Percentiles rank a stretch among this genome's conserved stretches.
Conservation (phyloP, 2,113 vertebrate genomes). For the Neolamprologus hecqui region DNA sequence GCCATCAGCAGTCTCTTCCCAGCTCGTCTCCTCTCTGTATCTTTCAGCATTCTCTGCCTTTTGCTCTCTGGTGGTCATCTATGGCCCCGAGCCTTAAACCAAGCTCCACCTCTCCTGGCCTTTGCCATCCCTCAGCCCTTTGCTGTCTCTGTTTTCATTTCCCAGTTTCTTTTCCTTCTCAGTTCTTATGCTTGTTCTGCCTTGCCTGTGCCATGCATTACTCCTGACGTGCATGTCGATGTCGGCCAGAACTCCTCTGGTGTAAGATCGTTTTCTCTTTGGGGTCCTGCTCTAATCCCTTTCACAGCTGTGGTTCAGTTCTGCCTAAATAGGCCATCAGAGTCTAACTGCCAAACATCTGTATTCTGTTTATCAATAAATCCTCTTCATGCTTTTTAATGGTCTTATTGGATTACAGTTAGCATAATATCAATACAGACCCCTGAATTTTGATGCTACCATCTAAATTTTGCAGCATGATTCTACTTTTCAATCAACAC, state of each 20-base stretch:
- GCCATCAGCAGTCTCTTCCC: not conserved
- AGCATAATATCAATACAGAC: not conserved
- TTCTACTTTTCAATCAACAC: not conserved
- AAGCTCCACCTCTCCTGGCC: not conserved
- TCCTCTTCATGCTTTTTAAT: not conserved
- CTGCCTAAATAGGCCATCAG: fast-evolving
- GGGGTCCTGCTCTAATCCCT: not conserved
- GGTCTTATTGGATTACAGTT: not conserved
- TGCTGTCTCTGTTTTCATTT: not conserved
- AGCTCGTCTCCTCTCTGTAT: not conserved
- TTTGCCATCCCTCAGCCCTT: not conserved
- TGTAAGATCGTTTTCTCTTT: not conserved
- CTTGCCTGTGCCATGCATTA: not conserved
- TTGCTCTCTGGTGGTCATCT: not conserved
- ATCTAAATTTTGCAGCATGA: not conserved
- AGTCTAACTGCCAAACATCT: not conserved
- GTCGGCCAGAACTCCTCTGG: not conserved
- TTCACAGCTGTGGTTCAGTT: not conserved
- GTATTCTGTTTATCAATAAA: not conserved
- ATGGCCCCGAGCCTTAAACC: not conserved
- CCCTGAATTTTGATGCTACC: fast-evolving
- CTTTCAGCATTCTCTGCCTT: not conserved
- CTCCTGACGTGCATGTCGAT: not conserved
- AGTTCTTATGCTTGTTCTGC: not conserved
- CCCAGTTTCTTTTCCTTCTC: not conserved